Conservation (phyloP, 1,140 invertebrate species). For the Arctopsyche grandis region DNA sequence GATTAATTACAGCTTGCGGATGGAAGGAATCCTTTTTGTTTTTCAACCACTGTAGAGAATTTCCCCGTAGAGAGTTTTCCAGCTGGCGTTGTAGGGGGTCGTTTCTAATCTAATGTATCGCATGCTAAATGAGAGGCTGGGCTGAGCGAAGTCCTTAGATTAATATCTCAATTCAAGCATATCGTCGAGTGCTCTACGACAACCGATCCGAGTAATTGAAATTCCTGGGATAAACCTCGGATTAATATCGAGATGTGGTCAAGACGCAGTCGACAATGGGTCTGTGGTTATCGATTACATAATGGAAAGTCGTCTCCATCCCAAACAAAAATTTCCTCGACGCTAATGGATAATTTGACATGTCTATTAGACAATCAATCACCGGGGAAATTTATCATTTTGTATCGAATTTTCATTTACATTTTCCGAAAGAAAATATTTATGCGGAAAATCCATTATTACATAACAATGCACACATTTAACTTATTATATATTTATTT, state of each 20-base stretch:
- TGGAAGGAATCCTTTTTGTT: no score
- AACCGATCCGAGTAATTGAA: conserved; percentile 20
- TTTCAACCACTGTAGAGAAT: not conserved
- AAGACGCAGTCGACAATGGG: not conserved
- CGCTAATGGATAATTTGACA: conserved; percentile 6
- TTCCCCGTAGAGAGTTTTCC: not conserved
- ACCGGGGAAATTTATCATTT: no score
- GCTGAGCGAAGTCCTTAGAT: not conserved
- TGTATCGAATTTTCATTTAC: no score
- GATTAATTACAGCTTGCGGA: no score
- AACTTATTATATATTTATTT: no score
- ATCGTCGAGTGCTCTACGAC: not conserved
- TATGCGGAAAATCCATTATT: no score
- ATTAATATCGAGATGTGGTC: conserved; percentile 26
- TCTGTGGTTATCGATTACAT: not conserved
- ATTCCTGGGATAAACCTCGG: conserved; percentile 12
- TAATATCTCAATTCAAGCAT: conserved; percentile 20
- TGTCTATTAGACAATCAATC: conserved; percentile 2
- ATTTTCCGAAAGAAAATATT: no score
- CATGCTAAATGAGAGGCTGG: not conserved
- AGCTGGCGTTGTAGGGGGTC: no score
- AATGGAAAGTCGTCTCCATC: not conserved
- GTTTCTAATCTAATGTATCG: conserved; percentile 12
- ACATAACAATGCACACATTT: no score
- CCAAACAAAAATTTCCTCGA: no score